These are phyloP conservation scores for Lithodes maja DNA, from an alignment of 2,888 invertebrate species.

Conservation along the genomic window DNA sequence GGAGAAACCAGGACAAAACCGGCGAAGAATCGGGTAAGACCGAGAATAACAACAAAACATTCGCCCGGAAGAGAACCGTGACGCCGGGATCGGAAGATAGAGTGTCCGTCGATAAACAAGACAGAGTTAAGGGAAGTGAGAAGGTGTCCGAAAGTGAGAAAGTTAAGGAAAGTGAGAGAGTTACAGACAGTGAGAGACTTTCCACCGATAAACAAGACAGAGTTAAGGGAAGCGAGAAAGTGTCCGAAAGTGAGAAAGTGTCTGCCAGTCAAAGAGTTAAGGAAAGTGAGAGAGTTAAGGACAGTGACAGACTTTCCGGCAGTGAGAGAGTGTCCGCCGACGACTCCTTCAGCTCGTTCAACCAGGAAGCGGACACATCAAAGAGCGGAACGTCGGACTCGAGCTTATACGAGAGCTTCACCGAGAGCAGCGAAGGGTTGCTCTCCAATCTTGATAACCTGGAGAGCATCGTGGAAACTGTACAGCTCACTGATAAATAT, in stretches of 20 bases:
- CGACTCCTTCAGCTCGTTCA: neutral
- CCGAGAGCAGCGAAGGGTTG: constrained; percentile 44
- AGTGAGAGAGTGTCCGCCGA: too few species aligned
- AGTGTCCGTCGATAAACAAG: too few species aligned
- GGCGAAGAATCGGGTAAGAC: too few species aligned
- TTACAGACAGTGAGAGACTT: neutral
- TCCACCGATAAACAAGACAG: neutral
- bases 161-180: neutral
- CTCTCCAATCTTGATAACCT: constrained; percentile 40
- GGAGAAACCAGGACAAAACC: too few species aligned
- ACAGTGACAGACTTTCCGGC: neutral
- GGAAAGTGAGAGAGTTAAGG: neutral
- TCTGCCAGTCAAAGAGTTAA: neutral
- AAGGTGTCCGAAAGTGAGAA: too few species aligned
- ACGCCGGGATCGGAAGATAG: too few species aligned
- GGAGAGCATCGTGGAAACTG: constrained; percentile 54
- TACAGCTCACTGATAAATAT: constrained; percentile 48
- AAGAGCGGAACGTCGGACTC: neutral
- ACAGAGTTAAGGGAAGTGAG: too few species aligned
- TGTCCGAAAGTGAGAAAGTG: neutral
- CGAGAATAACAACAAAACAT: too few species aligned
- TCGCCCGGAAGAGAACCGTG: too few species aligned
- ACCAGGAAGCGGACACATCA: neutral
- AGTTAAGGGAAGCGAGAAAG: neutral
- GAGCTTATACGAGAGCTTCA: neutral